Evolutionary conservation across 1,140 invertebrate genomes (phyloP).

Genomic region (silkworm (Bombyx mori)): DNA sequence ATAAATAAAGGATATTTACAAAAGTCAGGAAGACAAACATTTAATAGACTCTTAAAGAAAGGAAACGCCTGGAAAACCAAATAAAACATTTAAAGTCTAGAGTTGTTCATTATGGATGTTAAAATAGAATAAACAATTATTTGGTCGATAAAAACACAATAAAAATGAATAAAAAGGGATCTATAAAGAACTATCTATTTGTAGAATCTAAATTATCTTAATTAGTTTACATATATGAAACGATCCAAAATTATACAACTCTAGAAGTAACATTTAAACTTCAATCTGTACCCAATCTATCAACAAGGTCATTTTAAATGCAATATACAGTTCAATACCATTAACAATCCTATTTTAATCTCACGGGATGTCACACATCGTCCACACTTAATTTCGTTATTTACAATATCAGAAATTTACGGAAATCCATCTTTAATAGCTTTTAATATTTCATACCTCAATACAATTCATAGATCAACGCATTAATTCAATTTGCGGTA

Average conservation of each 20-base stretch:
- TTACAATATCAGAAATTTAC: constrained; percentile 26
- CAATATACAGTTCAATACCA: constrained; percentile 49
- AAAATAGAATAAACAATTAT: constrained; percentile 1
- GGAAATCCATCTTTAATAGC: neutral
- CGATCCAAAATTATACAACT: too few species aligned
- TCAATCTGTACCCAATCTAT: constrained; percentile 43
- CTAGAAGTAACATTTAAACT: constrained; percentile 15
- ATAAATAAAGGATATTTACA: constrained; percentile 66
- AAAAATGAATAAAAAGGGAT: neutral
- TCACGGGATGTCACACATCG: constrained; percentile 61
- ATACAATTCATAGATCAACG: neutral
- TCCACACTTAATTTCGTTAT: constrained; percentile 44
- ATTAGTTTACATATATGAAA: too few species aligned
- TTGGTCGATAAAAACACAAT: neutral
- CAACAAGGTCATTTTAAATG: constrained; percentile 48
- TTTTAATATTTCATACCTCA: neutral
- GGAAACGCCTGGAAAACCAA: constrained; percentile 52
- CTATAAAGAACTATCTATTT: neutral
- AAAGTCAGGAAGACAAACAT: constrained; percentile 68
- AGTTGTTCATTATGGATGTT: neutral
- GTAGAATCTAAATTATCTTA: neutral
- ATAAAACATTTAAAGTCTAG: constrained; percentile 5
- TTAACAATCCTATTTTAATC: constrained; percentile 65
- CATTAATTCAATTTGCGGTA: neutral
- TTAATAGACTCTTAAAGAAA: constrained; percentile 37